These are phyloP conservation scores for Phymorhynchus buccinoides DNA, from an alignment of 1,140 invertebrate species.

Conservation along the genomic window DNA sequence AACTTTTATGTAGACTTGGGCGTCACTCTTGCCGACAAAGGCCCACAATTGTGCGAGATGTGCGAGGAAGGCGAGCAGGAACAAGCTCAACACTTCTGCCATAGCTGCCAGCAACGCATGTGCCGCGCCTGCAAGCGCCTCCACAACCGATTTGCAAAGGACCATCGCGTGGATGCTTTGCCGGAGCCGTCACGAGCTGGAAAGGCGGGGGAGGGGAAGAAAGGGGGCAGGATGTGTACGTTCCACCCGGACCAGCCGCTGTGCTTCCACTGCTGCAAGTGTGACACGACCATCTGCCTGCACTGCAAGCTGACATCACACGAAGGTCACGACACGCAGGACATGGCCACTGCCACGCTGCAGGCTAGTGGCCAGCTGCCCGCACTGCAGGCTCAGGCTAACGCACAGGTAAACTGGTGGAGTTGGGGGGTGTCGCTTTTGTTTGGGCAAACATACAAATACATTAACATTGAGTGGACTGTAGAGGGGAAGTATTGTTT, in stretches of 20 bases:
- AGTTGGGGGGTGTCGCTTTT: no score
- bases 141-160: not conserved
- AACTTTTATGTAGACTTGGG: slow-evolving; percentile 19
- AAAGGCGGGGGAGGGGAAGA: not conserved
- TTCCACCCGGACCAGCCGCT: slow-evolving; percentile 17
- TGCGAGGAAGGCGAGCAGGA: slow-evolving; percentile 22
- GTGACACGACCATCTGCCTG: slow-evolving; percentile 35
- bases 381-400: not conserved
- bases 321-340: slow-evolving; percentile 30
- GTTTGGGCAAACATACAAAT: no score
- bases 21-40: not conserved
- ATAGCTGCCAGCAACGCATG: slow-evolving; percentile 22
- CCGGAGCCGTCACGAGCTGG: not conserved
- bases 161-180: slow-evolving; percentile 13
- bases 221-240: not conserved
- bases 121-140: slow-evolving; percentile 25
- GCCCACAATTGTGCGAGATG: slow-evolving; percentile 21
- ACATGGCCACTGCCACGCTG: slow-evolving; percentile 1
- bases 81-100: slow-evolving; percentile 10
- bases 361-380: slow-evolving; percentile 11
- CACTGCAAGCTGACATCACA: slow-evolving; percentile 38
- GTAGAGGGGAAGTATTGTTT: no score
- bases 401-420: slow-evolving; percentile 10
- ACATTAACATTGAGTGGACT: no score
- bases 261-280: slow-evolving; percentile 32